Percentiles rank a stretch among this genome's conserved stretches.
Evolutionary conservation across 2,797 vertebrate species (phyloP).

Genomic region (Buceros bicornis): DNA sequence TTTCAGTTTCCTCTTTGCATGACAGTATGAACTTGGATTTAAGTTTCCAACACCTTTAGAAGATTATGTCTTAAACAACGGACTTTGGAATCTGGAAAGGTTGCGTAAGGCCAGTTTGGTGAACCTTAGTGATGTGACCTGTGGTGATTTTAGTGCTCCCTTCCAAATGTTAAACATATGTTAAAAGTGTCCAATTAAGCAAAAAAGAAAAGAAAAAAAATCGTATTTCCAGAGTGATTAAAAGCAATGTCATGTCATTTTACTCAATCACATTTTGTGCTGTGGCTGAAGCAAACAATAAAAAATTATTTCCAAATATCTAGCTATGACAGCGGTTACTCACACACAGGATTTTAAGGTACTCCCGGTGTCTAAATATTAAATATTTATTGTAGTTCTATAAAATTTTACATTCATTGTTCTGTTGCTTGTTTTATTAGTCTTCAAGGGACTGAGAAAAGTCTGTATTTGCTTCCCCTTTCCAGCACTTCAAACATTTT

Average conservation of each 20-base stretch:
- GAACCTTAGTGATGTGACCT: neutral
- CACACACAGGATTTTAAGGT: neutral
- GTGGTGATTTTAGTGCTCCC: neutral
- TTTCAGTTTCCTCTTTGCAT: neutral
- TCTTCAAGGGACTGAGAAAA: neutral
- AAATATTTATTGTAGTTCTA: neutral
- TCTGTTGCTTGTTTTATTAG: neutral
- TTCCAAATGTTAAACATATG: neutral
- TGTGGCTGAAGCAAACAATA: neutral
- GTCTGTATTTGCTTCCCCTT: neutral
- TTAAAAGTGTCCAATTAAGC: neutral
- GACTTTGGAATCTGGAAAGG: neutral
- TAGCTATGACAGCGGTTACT: neutral
- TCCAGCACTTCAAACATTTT: neutral
- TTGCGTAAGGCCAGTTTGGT: neutral
- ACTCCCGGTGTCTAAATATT: neutral
- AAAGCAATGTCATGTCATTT: neutral
- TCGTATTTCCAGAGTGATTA: neutral
- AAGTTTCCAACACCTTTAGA: neutral
- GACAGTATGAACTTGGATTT: neutral
- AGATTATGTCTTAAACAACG: neutral
- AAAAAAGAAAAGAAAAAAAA: too few relatives aligned
- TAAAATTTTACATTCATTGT: neutral
- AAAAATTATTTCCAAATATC: neutral
- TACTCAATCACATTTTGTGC: neutral